Evolutionary conservation across 2,888 invertebrate genomes (phyloP).

Genomic region (Pediacus dermestoides): DNA sequence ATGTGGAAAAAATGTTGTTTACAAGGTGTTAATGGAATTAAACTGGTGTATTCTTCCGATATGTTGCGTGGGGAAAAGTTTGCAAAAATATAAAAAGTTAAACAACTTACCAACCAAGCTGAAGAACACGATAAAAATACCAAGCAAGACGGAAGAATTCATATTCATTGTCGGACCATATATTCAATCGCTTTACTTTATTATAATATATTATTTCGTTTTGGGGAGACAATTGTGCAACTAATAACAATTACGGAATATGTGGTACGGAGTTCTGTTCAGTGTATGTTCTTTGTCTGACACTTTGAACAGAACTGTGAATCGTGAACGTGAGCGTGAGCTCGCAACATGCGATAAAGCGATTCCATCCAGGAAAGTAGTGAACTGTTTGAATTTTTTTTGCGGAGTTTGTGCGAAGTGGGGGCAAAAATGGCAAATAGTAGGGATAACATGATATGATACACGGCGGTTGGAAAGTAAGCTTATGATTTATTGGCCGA

Average conservation of each 20-base stretch:
- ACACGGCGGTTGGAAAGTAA: background rate
- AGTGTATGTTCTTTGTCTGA: conserved; percentile 16
- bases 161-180: conserved; percentile 6
- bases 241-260: conserved; percentile 3
- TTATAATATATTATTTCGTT: background rate
- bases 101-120: conserved; percentile 8
- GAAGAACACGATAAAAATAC: conserved; percentile 1
- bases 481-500: background rate
- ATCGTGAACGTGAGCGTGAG: conserved; percentile 15
- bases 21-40: too few species aligned
- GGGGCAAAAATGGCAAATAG: conserved; percentile 8
- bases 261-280: conserved; percentile 8
- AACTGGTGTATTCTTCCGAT: too few species aligned
- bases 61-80: too few species aligned
- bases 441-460: conserved; percentile 6
- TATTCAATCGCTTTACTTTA: background rate
- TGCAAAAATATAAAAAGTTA: too few species aligned
- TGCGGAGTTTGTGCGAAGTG: conserved; percentile 7
- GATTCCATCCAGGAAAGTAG: conserved; percentile 22
- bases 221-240: background rate
- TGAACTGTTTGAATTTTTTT: conserved; percentile 9
- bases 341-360: conserved; percentile 7
- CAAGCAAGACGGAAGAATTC: background rate
- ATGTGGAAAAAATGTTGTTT: too few species aligned
- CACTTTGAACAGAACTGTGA: conserved; percentile 24